Evolutionary conservation across 2,888 invertebrate genomes (phyloP).

Genomic region (Stenchaetothrips biformis): DNA sequence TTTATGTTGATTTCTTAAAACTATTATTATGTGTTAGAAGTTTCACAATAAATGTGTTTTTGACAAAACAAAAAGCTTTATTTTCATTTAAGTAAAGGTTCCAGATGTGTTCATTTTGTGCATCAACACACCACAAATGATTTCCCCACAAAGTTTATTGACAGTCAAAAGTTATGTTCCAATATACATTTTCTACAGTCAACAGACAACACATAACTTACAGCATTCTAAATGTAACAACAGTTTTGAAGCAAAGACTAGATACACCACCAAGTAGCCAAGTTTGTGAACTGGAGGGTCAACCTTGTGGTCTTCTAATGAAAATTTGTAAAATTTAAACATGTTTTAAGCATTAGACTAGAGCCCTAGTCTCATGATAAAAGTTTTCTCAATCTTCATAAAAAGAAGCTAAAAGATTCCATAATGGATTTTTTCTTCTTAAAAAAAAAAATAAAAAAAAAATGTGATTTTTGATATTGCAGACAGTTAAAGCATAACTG

Average conservation of each 20-base stretch:
- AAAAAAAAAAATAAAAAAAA: not conserved
- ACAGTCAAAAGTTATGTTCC: slow-evolving; percentile 19
- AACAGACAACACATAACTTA: slow-evolving; percentile 23
- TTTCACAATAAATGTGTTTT: not conserved
- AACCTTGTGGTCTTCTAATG: not conserved
- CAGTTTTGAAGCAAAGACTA: not conserved
- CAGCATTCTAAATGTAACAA: not conserved
- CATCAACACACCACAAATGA: too few species aligned
- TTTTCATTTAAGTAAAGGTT: not conserved
- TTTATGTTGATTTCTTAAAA: not conserved
- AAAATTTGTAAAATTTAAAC: not conserved
- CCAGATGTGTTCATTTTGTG: too few species aligned
- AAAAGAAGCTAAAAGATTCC: not conserved
- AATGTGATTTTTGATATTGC: not conserved
- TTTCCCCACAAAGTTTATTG: slow-evolving; percentile 8
- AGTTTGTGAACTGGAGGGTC: not conserved
- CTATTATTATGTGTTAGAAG: not conserved
- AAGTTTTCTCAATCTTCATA: not conserved
- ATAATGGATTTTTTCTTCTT: not conserved
- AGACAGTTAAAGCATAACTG: not conserved
- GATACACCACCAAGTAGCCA: slow-evolving; percentile 6
- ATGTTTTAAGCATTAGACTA: not conserved
- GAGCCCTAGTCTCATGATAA: not conserved
- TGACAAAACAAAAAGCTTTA: not conserved
- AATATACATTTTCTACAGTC: slow-evolving; percentile 25